Base-by-base conservation (phyloP, 2,888 invertebrate genomes). In the Oligia fasciuncula region DNA sequence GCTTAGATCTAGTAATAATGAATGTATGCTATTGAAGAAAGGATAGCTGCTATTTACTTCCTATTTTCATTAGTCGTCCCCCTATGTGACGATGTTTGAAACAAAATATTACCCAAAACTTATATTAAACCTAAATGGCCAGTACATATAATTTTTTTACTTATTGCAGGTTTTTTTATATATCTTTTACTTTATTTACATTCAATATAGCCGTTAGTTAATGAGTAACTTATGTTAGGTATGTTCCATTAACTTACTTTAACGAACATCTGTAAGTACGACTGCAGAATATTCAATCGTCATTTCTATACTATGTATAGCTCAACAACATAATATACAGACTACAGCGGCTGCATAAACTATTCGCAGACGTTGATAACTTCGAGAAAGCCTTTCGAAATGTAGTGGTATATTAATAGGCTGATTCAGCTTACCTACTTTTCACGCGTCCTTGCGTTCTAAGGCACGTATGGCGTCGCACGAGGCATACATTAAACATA, bases 401-500 rank as follows among this genome's bases (percentile, higher is more conserved):
- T 75, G 72, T 76, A 83, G 78, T 80, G 75, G 81, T 88, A 88
- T 82, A 88, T 88, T 87, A 88, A 88, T 77, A 80, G 82, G 82
- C 80, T 85, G 82, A 83, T 86, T 88, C 82, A 68, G 85, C 82
- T 84, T 80, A 82, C 82, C 82, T 80, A 82, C 87, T 84, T 80
- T 79, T 66, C 79, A 84, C 87, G 82, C 84, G 80, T 85, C 77
- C 68, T 72, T 72, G 72, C 84, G 62, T 66, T 29, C 57, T 57
- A 23, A 74, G 68, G 81, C 88, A 87, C 86, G 86, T 87, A 71
- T 79, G 54, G 62, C 40, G 57, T 73, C 80, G 88, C 77, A 85
- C 88, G 85, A 79, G 85, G 82, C 75, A 88, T 87, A 88, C 88
- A 87, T 87, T 87, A 88, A 79, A 79, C 81, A 83, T 87, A 77